Percentiles rank a stretch among this genome's conserved stretches.
These are phyloP conservation scores for Lamellibrachia satsuma DNA, from an alignment of 2,888 invertebrate species.

Conservation along the genomic window DNA sequence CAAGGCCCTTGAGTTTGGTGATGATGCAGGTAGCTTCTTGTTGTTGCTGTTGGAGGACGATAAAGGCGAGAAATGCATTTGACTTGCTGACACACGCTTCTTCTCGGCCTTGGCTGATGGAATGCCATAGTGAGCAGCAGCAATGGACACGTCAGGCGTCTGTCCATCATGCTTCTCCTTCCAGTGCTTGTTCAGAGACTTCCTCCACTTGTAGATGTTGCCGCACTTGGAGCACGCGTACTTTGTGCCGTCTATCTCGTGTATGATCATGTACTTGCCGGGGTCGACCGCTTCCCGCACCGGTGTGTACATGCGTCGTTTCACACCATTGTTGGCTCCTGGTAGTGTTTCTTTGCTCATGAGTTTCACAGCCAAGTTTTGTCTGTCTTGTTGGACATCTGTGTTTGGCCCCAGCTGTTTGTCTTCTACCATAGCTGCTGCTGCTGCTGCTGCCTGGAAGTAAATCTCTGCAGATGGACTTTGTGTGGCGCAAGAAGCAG, in stretches of 20 bases:
- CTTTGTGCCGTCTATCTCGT: constrained; percentile 60
- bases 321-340: not conserved
- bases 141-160: constrained; percentile 44
- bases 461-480: not conserved
- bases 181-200: constrained; percentile 66
- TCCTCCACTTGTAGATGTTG: constrained; percentile 65
- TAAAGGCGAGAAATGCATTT: not conserved
- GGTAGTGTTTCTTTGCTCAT: not conserved
- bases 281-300: constrained; percentile 44
- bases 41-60: not conserved
- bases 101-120: not conserved
- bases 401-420: not conserved
- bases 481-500: not conserved
- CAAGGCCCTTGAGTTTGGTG: not conserved
- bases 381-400: not conserved
- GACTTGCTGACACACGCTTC: constrained; percentile 8
- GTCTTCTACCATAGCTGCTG: not conserved
- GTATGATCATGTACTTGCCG: constrained; percentile 59
- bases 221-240: constrained; percentile 65
- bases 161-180: constrained; percentile 65
- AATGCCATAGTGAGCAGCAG: not conserved
- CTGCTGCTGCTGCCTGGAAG: not conserved
- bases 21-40: not conserved
- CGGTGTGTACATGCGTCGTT: constrained; percentile 34
- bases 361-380: not conserved